Conservation (phyloP, 2,797 vertebrate genomes). For the Rhinoraja longicauda region DNA sequence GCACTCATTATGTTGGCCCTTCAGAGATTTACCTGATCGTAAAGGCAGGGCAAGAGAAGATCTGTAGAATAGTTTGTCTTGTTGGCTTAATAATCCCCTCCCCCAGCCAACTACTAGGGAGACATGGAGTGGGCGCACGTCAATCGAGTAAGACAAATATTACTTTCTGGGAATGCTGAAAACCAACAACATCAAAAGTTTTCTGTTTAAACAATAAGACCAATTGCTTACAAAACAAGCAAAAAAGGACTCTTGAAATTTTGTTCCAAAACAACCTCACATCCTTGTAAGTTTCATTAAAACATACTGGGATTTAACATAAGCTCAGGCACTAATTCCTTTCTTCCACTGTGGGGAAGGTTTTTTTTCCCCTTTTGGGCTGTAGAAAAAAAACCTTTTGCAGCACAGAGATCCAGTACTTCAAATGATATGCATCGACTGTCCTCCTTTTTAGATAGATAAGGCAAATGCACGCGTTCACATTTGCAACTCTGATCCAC, state of each 20-base stretch:
- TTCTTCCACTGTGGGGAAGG: slow-evolving; percentile 57
- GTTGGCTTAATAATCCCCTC: slow-evolving; percentile 26
- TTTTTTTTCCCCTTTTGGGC: slow-evolving; percentile 53
- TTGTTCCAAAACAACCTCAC: slow-evolving; percentile 62
- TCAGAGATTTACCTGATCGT: slow-evolving; percentile 29
- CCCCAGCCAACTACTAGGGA: slow-evolving; percentile 29
- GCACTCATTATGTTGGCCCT: slow-evolving; percentile 43
- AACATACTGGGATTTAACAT: slow-evolving; percentile 68
- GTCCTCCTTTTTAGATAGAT: slow-evolving; percentile 17
- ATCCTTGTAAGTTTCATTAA: slow-evolving; percentile 67
- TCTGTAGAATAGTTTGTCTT: slow-evolving; percentile 30
- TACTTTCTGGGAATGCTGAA: slow-evolving; percentile 66
- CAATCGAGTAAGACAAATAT: slow-evolving; percentile 38
- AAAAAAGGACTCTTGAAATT: slow-evolving; percentile 57
- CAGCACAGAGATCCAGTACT: slow-evolving; percentile 38
- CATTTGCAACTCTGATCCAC: slow-evolving; percentile 32
- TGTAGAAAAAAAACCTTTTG: slow-evolving; percentile 49
- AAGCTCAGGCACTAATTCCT: slow-evolving; percentile 77
- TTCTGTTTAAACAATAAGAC: slow-evolving; percentile 50
- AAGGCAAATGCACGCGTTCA: slow-evolving; percentile 1
- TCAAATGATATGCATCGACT: slow-evolving; percentile 32
- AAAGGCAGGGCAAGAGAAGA: slow-evolving; percentile 15
- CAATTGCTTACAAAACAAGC: slow-evolving; percentile 71
- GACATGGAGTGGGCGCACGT: slow-evolving; percentile 22
- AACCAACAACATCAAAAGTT: slow-evolving; percentile 33